Conservation (phyloP, 1,140 invertebrate species). For the Acromyrmex charruanus region DNA sequence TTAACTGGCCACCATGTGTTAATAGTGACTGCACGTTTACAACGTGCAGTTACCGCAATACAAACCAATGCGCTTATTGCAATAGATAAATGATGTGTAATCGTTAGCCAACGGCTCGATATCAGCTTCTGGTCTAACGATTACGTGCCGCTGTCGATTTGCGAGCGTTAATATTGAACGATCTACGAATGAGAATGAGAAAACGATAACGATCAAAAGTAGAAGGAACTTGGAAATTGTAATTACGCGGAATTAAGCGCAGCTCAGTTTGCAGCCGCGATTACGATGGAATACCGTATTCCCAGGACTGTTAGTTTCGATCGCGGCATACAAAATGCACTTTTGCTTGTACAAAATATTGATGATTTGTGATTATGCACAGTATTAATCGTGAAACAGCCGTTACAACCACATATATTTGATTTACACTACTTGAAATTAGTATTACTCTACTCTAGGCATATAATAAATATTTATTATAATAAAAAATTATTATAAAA, state of each 20-base stretch:
- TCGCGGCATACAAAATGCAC: not conserved
- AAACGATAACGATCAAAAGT: constrained; percentile 22
- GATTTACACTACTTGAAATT: not conserved
- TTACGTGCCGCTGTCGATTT: constrained; percentile 38
- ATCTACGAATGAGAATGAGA: constrained; percentile 7
- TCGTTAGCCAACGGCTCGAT: constrained; percentile 51
- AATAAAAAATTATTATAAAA: not conserved
- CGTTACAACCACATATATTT: not conserved
- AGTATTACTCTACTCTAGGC: not conserved
- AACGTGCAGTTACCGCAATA: constrained; percentile 9
- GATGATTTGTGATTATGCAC: not conserved
- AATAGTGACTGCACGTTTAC: constrained; percentile 40
- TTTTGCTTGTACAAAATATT: not conserved
- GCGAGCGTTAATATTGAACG: constrained; percentile 19
- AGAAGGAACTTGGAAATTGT: constrained; percentile 12
- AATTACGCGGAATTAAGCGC: not conserved
- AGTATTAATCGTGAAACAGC: not conserved
- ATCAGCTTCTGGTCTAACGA: constrained; percentile 54
- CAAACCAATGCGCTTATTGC: constrained; percentile 47
- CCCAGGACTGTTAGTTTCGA: not conserved
- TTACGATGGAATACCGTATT: constrained; percentile 5
- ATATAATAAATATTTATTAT: not conserved
- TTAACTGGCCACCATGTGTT: constrained; percentile 34
- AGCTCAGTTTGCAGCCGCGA: not conserved
- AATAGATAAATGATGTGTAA: constrained; percentile 57